These are phyloP conservation scores for Acanthosepion lycidas DNA, from an alignment of 2,888 invertebrate species.

Conservation along the genomic window DNA sequence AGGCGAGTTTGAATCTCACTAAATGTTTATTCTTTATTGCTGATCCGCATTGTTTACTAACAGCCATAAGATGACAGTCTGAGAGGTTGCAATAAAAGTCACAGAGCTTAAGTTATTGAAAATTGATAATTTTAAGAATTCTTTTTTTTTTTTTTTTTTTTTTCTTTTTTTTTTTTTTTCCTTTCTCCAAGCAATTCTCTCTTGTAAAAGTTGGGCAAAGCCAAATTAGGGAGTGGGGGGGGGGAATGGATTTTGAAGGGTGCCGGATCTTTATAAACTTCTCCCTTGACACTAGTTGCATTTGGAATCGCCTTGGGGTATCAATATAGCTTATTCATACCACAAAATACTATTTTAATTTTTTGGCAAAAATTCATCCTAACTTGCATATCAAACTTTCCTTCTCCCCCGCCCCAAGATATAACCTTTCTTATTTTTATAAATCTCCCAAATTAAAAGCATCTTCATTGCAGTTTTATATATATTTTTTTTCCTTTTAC, in stretches of 20 bases:
- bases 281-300: constrained; percentile 16
- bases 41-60: too few species aligned
- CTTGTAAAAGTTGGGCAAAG: background rate
- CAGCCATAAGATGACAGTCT: too few species aligned
- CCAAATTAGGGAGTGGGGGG: background rate
- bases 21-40: too few species aligned
- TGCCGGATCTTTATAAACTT: background rate
- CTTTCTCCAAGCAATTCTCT: background rate
- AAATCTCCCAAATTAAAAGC: constrained; percentile 16
- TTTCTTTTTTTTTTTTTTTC: background rate
- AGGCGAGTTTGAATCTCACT: too few species aligned
- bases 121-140: too few species aligned
- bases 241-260: background rate
- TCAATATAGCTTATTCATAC: constrained; percentile 18
- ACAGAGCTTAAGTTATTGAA: too few species aligned
- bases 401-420: background rate
- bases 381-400: constrained; percentile 17
- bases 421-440: constrained; percentile 33
- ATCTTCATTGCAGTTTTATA: background rate
- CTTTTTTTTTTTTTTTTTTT: background rate
- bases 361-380: background rate
- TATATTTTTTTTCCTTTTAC: background rate
- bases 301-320: background rate
- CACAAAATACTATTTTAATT: background rate
- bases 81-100: too few species aligned